Evolutionary conservation across 1,140 invertebrate species (phyloP).

Genomic region (Eueides isabella): DNA sequence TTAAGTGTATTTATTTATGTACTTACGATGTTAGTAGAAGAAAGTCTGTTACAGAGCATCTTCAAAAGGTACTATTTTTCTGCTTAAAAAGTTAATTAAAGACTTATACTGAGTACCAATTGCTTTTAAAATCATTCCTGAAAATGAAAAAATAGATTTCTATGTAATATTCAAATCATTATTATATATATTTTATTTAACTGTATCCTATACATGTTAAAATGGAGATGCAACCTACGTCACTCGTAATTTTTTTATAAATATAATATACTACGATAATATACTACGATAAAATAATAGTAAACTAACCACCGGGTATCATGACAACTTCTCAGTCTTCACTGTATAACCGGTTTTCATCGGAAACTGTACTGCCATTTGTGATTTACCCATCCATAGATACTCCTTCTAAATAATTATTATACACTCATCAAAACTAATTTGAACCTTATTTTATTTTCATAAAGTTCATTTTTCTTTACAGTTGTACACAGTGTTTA

Average conservation of each 20-base stretch:
- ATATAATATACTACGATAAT: too few relatives aligned
- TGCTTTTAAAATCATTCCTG: too few relatives aligned
- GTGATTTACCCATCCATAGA: constrained; percentile 60
- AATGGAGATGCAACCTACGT: too few relatives aligned
- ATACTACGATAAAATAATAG: too few relatives aligned
- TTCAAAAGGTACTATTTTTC: too few relatives aligned
- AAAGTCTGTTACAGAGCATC: not conserved
- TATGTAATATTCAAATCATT: too few relatives aligned
- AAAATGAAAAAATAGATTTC: too few relatives aligned
- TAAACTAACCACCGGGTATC: not conserved
- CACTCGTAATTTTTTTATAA: too few relatives aligned
- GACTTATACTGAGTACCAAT: too few relatives aligned
- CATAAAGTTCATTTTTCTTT: not conserved
- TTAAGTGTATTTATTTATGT: constrained; percentile 30
- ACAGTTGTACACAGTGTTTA: not conserved
- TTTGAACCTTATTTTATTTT: not conserved
- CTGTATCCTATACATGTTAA: too few relatives aligned
- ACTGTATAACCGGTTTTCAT: constrained; percentile 32
- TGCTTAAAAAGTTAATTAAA: too few relatives aligned
- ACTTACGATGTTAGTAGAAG: not conserved
- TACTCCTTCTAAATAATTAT: constrained; percentile 39
- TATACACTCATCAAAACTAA: not conserved
- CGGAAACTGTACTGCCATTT: constrained; percentile 62
- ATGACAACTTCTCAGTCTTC: not conserved
- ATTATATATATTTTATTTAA: too few relatives aligned